Evolutionary conservation across 2,888 invertebrate species (phyloP).

Genomic region (Drosophila monieri): DNA sequence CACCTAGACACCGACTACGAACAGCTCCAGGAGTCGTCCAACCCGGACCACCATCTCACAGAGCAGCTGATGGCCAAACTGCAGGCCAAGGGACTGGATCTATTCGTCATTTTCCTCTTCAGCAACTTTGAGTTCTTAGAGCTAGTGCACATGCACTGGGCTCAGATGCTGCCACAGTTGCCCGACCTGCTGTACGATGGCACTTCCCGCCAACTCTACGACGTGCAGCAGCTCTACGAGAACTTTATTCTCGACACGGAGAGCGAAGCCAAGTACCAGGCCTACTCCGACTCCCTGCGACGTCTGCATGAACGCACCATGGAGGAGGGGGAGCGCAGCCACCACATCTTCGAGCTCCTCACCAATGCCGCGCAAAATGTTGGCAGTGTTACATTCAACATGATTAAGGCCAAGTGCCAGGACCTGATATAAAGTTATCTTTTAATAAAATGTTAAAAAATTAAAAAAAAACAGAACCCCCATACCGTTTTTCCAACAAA

Average conservation of each 20-base stretch:
- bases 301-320: constrained; percentile 62
- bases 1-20: constrained; percentile 63
- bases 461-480: neutral
- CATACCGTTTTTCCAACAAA: neutral
- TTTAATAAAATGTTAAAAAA: neutral
- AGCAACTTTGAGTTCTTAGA: constrained; percentile 81
- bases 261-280: constrained; percentile 69
- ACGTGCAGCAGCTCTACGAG: constrained; percentile 66
- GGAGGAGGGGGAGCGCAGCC: constrained; percentile 53
- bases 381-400: constrained; percentile 77
- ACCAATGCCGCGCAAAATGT: constrained; percentile 77
- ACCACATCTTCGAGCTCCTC: constrained; percentile 76
- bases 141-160: constrained; percentile 73
- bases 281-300: constrained; percentile 61
- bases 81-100: constrained; percentile 73
- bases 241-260: constrained; percentile 77
- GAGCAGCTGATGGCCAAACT: constrained; percentile 64
- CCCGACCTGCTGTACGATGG: constrained; percentile 53
- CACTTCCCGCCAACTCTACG: constrained; percentile 56
- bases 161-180: constrained; percentile 54
- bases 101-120: constrained; percentile 76
- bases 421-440: constrained; percentile 46
- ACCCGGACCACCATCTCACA: constrained; percentile 56
- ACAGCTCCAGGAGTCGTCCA: constrained; percentile 39
- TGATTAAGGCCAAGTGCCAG: constrained; percentile 76